Base-by-base conservation (phyloP, 1,140 invertebrate species). In the Chelonus insularis region DNA sequence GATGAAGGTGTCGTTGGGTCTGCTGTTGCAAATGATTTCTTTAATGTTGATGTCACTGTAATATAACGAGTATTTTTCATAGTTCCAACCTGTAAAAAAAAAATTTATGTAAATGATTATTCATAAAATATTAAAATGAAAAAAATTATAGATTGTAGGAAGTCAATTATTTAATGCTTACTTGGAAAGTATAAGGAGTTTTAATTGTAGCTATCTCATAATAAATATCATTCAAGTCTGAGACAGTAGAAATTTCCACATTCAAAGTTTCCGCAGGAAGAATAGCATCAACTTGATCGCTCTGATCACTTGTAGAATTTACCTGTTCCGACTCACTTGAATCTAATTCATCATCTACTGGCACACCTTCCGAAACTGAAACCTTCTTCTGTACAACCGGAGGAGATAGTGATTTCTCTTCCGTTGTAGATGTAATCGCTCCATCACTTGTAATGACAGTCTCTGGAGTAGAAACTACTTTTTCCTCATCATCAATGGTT, bases 191-290 rank as follows among this genome's bases (percentile, higher is more conserved):
- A 71, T 93, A 94, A 0, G 93, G 92, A 47, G 91, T 93, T 73
- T 92, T 93, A 57, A 95, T 91, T 0, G 93, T 95, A 4, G 92
- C 92, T 62, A 95, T 91, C 83, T 95, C 89, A 72, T 91, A 93
- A 64, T 93, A 93, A 45, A 90, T 85, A 76, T 93, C 90, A 70
- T 86, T 87, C 66, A 93, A 92, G 72, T 92, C 90, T 23, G 89
- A 87, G 1, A 91, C 89, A 1, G 92, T 94, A 1, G 91, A 93
- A 58, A 94, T 94, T 76, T 93, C 91, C 0, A 93, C 89, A 75
- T 92, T 92, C 37, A 93, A 76, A 1, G 91, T 93, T 76, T 92
- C 90, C 3, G 90, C 77, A 8, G 87, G 86, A 61, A 88, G 80
- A 16, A 76, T 72, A 4, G 70, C 68, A 32, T 78, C 62, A 67